Percentiles rank a stretch among this genome's conserved stretches.
These are phyloP conservation scores for Propithecus perrieri DNA, from an alignment of 2,797 vertebrate species.

Conservation along the genomic window DNA sequence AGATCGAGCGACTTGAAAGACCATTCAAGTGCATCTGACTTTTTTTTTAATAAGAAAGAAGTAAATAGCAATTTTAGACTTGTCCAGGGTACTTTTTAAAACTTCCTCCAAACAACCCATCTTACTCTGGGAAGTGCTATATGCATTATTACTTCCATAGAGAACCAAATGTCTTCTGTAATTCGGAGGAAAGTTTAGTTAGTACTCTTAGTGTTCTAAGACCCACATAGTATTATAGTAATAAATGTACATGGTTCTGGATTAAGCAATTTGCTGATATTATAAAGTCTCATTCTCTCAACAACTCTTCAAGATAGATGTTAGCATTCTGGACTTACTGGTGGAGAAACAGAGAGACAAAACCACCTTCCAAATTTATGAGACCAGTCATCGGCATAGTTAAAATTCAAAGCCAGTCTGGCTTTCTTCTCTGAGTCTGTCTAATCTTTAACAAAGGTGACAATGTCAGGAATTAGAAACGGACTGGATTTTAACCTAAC, in stretches of 20 bases:
- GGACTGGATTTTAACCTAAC: neutral
- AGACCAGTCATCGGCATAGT: neutral
- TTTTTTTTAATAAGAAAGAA: neutral
- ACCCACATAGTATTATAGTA: neutral
- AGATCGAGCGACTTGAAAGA: too few species aligned
- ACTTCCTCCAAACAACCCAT: neutral
- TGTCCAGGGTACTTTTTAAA: neutral
- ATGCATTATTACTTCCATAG: neutral
- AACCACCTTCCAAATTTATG: neutral
- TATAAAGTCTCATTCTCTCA: neutral
- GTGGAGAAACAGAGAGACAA: neutral
- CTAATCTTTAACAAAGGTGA: neutral
- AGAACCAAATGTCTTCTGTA: neutral
- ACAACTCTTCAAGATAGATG: neutral
- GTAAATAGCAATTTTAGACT: neutral
- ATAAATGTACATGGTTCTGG: neutral
- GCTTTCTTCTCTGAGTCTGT: neutral
- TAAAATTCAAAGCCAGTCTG: neutral
- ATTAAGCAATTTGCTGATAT: neutral
- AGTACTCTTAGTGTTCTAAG: neutral
- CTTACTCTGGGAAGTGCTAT: neutral
- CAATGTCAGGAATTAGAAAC: neutral
- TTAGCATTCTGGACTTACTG: neutral
- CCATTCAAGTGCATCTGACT: too few species aligned
- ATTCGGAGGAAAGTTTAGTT: neutral